A percentile compares a stretch with the other conserved stretches of the same genome.
phyloP scores from a whole-genome alignment of 2,888 invertebrate species.

The Capitulum mitella region DNA sequence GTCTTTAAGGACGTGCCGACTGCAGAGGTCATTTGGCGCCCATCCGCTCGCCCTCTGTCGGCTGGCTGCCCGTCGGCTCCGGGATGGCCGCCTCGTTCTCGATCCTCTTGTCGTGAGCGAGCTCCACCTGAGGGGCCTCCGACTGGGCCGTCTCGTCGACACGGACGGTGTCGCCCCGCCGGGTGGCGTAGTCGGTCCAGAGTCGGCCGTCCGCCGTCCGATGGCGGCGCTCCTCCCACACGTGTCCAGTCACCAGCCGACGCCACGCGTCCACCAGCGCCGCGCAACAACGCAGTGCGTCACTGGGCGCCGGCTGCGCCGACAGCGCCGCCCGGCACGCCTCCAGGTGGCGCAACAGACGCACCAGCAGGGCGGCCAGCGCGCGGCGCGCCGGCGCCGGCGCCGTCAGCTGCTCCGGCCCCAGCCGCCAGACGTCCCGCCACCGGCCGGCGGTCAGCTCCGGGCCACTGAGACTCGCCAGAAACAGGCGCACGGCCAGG shows the following conservation, averaged over 20 bases:
- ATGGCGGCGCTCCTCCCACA: background rate
- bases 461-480: background rate
- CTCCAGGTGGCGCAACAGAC: background rate
- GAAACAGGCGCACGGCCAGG: background rate
- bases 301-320: conserved; percentile 8
- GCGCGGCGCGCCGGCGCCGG: background rate
- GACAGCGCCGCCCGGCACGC: background rate
- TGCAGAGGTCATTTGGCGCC: no score
- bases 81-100: no score
- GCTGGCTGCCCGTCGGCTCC: no score
- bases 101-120: no score
- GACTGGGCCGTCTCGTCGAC: no score
- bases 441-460: background rate
- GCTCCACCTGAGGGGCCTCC: no score
- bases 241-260: background rate
- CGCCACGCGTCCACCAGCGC: background rate
- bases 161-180: background rate
- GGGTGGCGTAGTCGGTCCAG: background rate
- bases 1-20: no score
- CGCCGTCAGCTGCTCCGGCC: background rate
- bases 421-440: background rate
- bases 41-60: no score
- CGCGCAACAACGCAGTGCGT: background rate
- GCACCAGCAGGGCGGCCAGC: conserved; percentile 9
- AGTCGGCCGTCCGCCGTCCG: background rate